A percentile compares a stretch with the other conserved stretches of the same genome.
phyloP scores from a whole-genome alignment of 1,140 invertebrate genomes.

The Lutraria rhynchaena region DNA sequence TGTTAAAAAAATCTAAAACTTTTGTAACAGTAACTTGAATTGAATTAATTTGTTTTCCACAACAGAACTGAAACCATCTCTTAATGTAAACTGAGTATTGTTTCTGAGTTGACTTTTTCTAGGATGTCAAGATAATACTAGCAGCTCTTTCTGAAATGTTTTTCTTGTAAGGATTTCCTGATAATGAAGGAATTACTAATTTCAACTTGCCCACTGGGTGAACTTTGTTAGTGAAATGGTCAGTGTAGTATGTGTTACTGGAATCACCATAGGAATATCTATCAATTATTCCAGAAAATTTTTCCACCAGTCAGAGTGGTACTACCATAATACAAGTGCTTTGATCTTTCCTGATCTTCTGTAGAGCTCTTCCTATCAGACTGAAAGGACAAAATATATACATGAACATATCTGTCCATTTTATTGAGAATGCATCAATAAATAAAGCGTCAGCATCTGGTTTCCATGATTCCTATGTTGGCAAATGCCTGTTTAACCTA shows the following conservation, averaged over 20 bases:
- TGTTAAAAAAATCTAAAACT: constrained; percentile 55
- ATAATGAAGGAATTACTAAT: constrained; percentile 42
- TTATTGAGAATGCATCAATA: too few relatives aligned
- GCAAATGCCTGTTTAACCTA: constrained; percentile 46
- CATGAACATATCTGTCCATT: too few relatives aligned
- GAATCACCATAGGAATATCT: too few relatives aligned
- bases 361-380: constrained; percentile 10
- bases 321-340: too few relatives aligned
- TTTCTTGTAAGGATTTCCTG: constrained; percentile 31
- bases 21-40: too few relatives aligned
- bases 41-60: too few relatives aligned
- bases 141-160: constrained; percentile 41
- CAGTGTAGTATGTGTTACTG: too few relatives aligned
- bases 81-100: too few relatives aligned
- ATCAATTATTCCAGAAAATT: constrained; percentile 27
- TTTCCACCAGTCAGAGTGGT: constrained; percentile 50
- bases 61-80: too few relatives aligned
- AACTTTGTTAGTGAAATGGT: constrained; percentile 8
- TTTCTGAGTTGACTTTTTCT: too few relatives aligned
- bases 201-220: constrained; percentile 1
- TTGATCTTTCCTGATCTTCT: too few relatives aligned
- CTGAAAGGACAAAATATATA: constrained; percentile 53
- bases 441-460: constrained; percentile 59
- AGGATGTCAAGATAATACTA: constrained; percentile 36
- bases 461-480: too few relatives aligned